phyloP scores from a whole-genome alignment of 2,797 vertebrate species.

The Enteromius afrohamiltoni region DNA sequence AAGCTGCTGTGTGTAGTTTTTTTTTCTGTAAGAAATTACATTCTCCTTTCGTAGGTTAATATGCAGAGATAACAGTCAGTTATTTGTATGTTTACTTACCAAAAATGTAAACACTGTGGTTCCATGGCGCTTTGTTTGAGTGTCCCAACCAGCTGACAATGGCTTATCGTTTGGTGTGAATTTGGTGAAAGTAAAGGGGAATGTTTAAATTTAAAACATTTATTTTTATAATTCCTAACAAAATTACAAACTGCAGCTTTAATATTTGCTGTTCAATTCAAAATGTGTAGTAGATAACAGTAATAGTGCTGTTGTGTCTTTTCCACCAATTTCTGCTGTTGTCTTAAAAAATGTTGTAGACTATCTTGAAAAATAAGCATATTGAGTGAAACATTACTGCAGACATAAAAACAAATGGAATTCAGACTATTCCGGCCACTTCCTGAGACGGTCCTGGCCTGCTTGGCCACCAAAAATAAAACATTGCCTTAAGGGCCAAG shows the following conservation, averaged over 20 bases:
- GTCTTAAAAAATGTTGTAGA: not conserved
- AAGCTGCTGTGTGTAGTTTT: conserved; percentile 18
- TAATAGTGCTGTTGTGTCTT: conserved; percentile 14
- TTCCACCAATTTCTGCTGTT: conserved; percentile 5
- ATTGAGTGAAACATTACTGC: conserved; percentile 51
- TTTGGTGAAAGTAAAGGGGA: not conserved
- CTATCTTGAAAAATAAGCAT: conserved; percentile 1
- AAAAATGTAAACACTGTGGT: conserved; percentile 10
- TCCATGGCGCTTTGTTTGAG: not conserved
- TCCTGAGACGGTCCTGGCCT: not conserved
- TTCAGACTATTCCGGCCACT: conserved; percentile 15
- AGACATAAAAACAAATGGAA: conserved; percentile 20
- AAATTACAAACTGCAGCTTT: conserved; percentile 22
- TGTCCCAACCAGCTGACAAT: not conserved
- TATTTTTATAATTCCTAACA: conserved; percentile 19
- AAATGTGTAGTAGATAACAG: not conserved
- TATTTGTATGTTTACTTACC: not conserved
- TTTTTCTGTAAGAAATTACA: not conserved
- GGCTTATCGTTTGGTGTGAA: not conserved
- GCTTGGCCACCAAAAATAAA: conserved; percentile 36
- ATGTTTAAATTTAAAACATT: not conserved
- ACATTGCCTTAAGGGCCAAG: conserved; percentile 31
- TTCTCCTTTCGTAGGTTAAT: not conserved
- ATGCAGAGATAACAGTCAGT: not conserved
- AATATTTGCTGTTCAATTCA: not conserved